These are phyloP conservation scores for Leucosticte australis DNA, from an alignment of 2,113 vertebrate genomes.

Conservation along the genomic window DNA sequence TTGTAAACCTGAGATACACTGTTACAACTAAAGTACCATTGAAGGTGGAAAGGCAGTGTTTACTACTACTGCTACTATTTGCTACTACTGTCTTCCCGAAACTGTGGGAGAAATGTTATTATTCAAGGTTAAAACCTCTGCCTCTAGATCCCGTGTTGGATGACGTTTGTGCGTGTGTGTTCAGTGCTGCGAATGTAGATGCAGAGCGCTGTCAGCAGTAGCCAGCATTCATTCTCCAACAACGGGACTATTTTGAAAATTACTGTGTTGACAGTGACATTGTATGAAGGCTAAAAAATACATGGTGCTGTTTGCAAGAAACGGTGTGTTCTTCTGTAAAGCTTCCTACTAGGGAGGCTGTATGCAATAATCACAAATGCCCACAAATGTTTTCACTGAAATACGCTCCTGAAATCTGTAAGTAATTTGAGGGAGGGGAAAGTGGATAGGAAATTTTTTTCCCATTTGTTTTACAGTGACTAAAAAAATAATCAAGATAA, in stretches of 20 bases:
- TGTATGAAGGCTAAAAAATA: neutral
- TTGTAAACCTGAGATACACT: neutral
- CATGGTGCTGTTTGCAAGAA: neutral
- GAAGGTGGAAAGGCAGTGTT: neutral
- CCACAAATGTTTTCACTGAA: neutral
- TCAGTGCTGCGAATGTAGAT: neutral
- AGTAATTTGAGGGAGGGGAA: neutral
- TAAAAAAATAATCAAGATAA: neutral
- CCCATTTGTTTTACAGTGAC: neutral
- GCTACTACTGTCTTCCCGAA: neutral
- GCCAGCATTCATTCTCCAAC: neutral
- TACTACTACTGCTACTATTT: neutral
- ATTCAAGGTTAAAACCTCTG: neutral
- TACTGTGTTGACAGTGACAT: neutral
- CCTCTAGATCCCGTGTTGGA: neutral
- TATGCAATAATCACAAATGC: neutral
- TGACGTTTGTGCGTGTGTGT: too few relatives aligned
- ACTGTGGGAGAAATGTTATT: accelerated
- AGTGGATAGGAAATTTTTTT: neutral
- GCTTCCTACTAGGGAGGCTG: neutral
- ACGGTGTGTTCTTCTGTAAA: neutral
- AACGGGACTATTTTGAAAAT: neutral
- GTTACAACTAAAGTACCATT: too few relatives aligned
- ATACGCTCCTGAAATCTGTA: neutral
- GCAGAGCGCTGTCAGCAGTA: neutral